Base-by-base conservation (phyloP, 2,113 vertebrate genomes). In the Origma solitaria region DNA sequence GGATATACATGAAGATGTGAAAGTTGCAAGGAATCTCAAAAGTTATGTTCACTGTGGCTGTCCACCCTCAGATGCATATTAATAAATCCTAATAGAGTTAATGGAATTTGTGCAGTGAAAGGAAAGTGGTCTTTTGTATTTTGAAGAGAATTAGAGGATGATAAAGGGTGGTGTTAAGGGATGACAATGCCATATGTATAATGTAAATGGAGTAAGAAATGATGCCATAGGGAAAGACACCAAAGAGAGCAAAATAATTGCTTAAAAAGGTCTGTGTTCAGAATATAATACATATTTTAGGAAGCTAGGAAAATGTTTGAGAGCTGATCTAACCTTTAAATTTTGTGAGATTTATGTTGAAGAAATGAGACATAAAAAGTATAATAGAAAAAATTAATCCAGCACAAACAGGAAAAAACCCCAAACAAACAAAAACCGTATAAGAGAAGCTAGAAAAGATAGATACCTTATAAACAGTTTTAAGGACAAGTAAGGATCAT, bases 71-170 rank as follows among this genome's bases (percentile, higher is more conserved):
- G 62, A 93, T 68, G 25, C 71, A 44, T 40, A 65, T 90, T 93
- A 64, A 57, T 91, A 87, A 94, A 86, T 89, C 70, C 61, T 94
- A 60, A 60, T 45, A 73, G 47, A 79, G 33, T 72, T 94, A 84
- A 95, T 94, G 70, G 56, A 31, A 79, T 91, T 86, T 94, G 45
- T 91, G 44, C 61, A 84, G 31, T 72, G 83, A 95, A 94, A 77
- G 16, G 42, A 15, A 72, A 95, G 19, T 35, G 9, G n/a, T 7
- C 44, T 85, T 77, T 69, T 77, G 18, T 86, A 78, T 64, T 87
- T 94, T 77, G 47, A 91, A 79, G 38, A 64, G 37, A 92, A 56
- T 85, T 84, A 73, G 38, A 76, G 68, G 82, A 47, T 65, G 28
- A 91, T 81, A 57, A 90, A 91, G 45, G 35, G 7, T 57, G 27